Evolutionary conservation across 2,888 invertebrate species (phyloP).

Genomic region (Cactoblastis cactorum): DNA sequence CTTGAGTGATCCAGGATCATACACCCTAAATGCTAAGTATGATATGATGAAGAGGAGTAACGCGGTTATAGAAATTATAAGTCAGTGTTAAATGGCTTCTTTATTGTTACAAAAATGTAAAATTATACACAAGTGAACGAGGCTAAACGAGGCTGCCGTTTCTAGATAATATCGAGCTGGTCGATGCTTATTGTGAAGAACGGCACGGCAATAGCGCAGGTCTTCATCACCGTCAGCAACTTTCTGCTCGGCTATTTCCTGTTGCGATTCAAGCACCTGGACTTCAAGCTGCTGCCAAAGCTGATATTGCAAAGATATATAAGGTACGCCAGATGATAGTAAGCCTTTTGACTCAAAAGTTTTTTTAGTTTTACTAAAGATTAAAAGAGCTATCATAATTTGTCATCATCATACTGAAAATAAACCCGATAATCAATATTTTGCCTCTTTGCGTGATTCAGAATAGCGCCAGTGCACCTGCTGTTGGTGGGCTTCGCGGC

Average conservation of each 20-base stretch:
- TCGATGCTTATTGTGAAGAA: conserved; percentile 24
- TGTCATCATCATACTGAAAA: too few relatives aligned
- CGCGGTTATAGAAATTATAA: too few relatives aligned
- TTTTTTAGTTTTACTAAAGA: too few relatives aligned
- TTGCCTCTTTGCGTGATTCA: conserved; percentile 20
- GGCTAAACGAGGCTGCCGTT: neutral
- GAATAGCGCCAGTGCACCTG: conserved; percentile 46
- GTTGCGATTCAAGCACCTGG: conserved; percentile 22
- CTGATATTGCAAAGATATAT: conserved; percentile 38
- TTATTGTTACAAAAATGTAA: too few relatives aligned
- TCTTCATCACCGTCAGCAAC: conserved; percentile 31
- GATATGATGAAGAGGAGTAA: too few relatives aligned
- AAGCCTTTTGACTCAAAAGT: too few relatives aligned
- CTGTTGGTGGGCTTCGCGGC: conserved; percentile 42
- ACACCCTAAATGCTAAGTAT: too few relatives aligned
- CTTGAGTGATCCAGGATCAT: too few relatives aligned
- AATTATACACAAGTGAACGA: too few relatives aligned
- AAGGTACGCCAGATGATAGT: conserved; percentile 40
- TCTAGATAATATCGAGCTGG: conserved; percentile 13
- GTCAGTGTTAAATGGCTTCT: too few relatives aligned
- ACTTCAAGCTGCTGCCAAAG: conserved; percentile 35
- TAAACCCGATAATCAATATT: too few relatives aligned
- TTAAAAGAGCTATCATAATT: neutral
- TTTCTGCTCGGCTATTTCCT: conserved; percentile 33
- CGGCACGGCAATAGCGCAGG: conserved; percentile 33